phyloP scores from a whole-genome alignment of 2,797 vertebrate genomes.

The Diplodus sargus region DNA sequence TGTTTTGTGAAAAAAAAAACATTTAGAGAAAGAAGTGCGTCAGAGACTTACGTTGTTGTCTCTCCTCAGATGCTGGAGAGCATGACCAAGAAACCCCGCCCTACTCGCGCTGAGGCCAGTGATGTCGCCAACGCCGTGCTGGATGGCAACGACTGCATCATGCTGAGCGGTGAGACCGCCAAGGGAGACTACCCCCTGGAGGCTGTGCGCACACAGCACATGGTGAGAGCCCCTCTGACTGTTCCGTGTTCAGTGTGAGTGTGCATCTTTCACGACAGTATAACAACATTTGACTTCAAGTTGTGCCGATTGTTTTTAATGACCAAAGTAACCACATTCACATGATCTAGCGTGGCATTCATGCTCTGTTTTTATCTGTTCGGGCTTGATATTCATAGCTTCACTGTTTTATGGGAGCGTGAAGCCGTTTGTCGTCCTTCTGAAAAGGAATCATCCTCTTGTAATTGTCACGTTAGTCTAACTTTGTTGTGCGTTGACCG shows the following conservation, averaged over 20 bases:
- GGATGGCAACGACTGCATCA: conserved; percentile 90
- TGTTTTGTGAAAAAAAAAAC: background rate
- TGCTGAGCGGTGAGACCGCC: conserved; percentile 98
- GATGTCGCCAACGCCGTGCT: conserved; percentile 85
- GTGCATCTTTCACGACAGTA: background rate
- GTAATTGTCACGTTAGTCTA: background rate
- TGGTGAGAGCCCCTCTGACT: conserved; percentile 80
- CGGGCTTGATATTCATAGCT: too few species aligned
- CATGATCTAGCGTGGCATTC: background rate
- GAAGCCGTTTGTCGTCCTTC: too few species aligned
- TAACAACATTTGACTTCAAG: background rate
- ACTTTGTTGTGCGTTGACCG: background rate
- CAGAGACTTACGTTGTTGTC: background rate
- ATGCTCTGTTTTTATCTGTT: too few species aligned
- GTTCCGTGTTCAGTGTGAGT: background rate
- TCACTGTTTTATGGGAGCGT: too few species aligned
- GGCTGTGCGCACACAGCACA: conserved; percentile 94
- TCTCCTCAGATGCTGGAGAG: conserved; percentile 80
- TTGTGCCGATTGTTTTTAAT: background rate
- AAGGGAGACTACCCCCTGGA: conserved; percentile 98
- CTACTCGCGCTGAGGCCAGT: conserved; percentile 81
- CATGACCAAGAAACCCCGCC: conserved; percentile 83
- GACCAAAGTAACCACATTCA: background rate
- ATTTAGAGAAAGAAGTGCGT: background rate
- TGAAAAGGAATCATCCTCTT: too few species aligned